phyloP scores from a whole-genome alignment of 2,888 invertebrate genomes.

The Nesidiocoris tenuis region DNA sequence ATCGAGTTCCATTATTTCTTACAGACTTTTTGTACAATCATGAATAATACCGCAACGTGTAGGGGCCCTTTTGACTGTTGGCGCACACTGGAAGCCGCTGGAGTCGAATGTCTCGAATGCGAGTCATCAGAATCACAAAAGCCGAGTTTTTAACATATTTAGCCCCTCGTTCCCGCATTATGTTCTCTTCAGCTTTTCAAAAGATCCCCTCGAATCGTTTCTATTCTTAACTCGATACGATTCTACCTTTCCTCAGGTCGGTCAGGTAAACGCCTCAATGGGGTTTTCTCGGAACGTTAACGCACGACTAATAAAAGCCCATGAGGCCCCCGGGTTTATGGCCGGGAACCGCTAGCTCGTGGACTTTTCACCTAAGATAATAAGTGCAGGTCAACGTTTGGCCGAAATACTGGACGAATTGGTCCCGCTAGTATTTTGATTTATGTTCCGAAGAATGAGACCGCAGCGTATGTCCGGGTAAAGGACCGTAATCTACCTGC shows the following conservation, averaged over 20 bases:
- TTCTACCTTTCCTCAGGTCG: not conserved
- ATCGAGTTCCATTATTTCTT: not conserved
- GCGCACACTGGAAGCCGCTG: not conserved
- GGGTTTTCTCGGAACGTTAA: not conserved
- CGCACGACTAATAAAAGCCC: not conserved
- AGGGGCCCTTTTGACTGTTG: not conserved
- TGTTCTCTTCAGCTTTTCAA: not conserved
- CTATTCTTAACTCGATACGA: not conserved
- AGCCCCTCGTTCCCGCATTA: not conserved
- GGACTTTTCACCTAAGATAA: not conserved
- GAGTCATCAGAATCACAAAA: not conserved
- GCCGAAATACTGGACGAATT: too few relatives aligned
- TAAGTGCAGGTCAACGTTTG: too few relatives aligned
- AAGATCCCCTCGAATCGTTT: not conserved
- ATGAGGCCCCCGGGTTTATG: not conserved
- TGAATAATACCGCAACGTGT: not conserved
- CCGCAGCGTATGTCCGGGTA: too few relatives aligned
- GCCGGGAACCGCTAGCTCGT: too few relatives aligned
- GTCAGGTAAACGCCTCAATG: not conserved
- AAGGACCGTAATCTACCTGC: too few relatives aligned
- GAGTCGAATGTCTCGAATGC: not conserved
- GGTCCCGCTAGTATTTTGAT: too few relatives aligned
- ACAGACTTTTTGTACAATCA: not conserved
- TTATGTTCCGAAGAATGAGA: too few relatives aligned
- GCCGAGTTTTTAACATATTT: not conserved